A percentile compares a stretch with the other conserved stretches of the same genome.
These are phyloP conservation scores for Tubulanus polymorphus DNA, from an alignment of 2,888 invertebrate species.

Conservation along the genomic window DNA sequence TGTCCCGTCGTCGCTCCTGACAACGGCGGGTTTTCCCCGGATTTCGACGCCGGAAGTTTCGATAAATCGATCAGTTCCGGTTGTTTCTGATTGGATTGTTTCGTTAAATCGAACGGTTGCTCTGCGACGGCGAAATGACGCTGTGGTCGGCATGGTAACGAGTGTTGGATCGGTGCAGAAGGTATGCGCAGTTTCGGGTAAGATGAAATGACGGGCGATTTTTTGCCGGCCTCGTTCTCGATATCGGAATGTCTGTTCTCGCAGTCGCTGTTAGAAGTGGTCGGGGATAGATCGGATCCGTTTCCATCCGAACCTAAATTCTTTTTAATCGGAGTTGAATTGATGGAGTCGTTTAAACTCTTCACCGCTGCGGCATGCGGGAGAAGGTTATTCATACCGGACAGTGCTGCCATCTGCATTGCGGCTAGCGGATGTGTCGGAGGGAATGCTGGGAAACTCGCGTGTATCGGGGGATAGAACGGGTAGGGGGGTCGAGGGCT, in stretches of 20 bases:
- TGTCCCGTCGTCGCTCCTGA: too few relatives aligned
- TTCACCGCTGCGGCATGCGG: conserved; percentile 20
- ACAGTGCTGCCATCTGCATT: conserved; percentile 11
- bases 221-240: neutral
- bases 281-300: neutral
- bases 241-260: too few relatives aligned
- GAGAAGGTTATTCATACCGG: conserved; percentile 16
- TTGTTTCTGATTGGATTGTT: neutral
- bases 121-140: neutral
- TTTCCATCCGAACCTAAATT: conserved; percentile 1
- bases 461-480: conserved; percentile 34
- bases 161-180: too few relatives aligned
- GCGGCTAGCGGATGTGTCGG: conserved; percentile 17
- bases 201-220: neutral
- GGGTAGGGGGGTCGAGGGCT: conserved; percentile 33
- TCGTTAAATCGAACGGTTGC: neutral
- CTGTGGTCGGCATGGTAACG: too few relatives aligned
- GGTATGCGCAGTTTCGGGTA: too few relatives aligned
- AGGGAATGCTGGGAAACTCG: conserved; percentile 17
- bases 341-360: neutral
- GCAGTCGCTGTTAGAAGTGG: too few relatives aligned
- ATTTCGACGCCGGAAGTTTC: neutral
- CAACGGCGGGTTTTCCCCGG: conserved; percentile 26
- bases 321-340: conserved; percentile 14
- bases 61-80: neutral